A percentile compares a stretch with the other conserved stretches of the same genome.
Evolutionary conservation across 2,888 invertebrate genomes (phyloP).

Genomic region (Mythimna lalbum): DNA sequence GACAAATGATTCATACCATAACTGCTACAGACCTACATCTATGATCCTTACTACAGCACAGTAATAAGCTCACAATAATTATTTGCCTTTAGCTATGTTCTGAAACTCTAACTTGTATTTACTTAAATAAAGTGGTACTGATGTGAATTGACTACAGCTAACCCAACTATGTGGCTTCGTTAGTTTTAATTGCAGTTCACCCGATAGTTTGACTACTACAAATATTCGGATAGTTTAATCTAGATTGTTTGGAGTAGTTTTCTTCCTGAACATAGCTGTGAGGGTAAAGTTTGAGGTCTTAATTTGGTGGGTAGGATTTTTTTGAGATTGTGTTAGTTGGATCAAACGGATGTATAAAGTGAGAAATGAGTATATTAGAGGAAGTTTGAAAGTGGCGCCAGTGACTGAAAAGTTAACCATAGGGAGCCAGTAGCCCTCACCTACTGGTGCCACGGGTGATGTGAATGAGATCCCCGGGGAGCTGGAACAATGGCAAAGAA

Average conservation of each 20-base stretch:
- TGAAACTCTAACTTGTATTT: slow-evolving; percentile 6
- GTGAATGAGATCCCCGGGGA: too few species aligned
- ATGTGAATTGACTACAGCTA: slow-evolving; percentile 14
- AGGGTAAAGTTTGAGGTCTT: neutral
- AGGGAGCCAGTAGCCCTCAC: too few species aligned
- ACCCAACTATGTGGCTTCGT: slow-evolving; percentile 1
- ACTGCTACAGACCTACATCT: neutral
- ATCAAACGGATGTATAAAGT: too few species aligned
- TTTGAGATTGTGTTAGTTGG: too few species aligned
- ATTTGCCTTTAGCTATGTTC: slow-evolving; percentile 4
- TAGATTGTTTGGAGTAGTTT: neutral
- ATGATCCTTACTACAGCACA: neutral
- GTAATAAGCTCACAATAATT: neutral
- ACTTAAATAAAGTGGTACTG: slow-evolving; percentile 17
- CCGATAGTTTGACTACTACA: neutral
- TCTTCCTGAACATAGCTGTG: neutral
- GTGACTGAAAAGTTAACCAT: too few species aligned
- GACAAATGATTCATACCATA: too few species aligned
- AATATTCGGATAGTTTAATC: slow-evolving; percentile 10
- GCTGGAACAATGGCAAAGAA: too few species aligned
- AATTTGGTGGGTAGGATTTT: too few species aligned
- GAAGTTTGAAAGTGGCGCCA: too few species aligned
- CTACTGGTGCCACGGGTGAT: too few species aligned
- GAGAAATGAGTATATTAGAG: too few species aligned
- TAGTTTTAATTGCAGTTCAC: slow-evolving; percentile 21